Evolutionary conservation across 2,113 vertebrate genomes (phyloP).

Genomic region (Mionectes macconnelli): DNA sequence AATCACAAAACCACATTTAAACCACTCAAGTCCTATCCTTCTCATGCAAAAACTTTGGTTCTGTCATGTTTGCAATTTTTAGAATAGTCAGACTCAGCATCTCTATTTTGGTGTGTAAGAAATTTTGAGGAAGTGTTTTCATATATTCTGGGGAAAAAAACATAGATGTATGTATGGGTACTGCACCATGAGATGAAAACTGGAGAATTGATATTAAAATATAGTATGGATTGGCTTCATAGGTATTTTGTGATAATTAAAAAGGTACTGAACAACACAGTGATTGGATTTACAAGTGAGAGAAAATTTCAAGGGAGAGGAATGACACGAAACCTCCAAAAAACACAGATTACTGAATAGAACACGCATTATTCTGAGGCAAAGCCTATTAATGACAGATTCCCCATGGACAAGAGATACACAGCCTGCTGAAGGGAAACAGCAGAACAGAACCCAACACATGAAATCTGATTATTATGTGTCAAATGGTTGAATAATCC

Average conservation of each 20-base stretch:
- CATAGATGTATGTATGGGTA: background rate
- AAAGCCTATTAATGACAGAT: background rate
- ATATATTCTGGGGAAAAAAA: background rate
- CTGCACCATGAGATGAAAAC: background rate
- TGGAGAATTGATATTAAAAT: background rate
- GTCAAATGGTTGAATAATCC: background rate
- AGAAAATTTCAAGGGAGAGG: background rate
- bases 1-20: background rate
- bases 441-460: background rate
- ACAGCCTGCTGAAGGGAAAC: background rate
- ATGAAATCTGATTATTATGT: background rate
- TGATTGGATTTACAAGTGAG: background rate
- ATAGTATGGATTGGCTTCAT: background rate
- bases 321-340: background rate
- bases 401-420: background rate
- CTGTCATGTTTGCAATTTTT: background rate
- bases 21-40: background rate
- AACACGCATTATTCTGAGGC: background rate
- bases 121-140: background rate
- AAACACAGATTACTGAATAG: background rate
- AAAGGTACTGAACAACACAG: background rate
- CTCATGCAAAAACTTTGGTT: background rate
- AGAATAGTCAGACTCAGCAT: background rate
- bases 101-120: background rate
- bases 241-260: background rate